Evolutionary conservation across 2,888 invertebrate species (phyloP), one percentile per base, ranked within the genome.

Genomic region (Scaptomyza tumidula): DNA sequence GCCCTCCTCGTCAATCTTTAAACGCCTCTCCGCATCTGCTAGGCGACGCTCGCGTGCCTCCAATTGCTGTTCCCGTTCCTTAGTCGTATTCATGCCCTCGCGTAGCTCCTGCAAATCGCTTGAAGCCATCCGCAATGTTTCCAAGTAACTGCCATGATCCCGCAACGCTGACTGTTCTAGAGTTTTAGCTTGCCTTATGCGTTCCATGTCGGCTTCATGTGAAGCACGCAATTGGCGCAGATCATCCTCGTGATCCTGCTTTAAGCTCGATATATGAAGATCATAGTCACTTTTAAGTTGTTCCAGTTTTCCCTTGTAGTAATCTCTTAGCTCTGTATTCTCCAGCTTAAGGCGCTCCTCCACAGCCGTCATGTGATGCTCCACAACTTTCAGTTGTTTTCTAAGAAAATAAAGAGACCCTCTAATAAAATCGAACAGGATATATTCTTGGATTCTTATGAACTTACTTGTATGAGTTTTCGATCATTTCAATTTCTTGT

Each of bases 401-500:
- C 92, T 50, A 67, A 31, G 16, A 55, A 35, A 44, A 35, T 43
- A 3, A 19, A 16, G 10, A 7, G 29, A 7, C 14, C 14, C 6
- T 29, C 3, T 6, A 13, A 33, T 11, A 13, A 33, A 6, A 33
- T 13, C 13, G 5, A n/a, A 27, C 16, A 13, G 24, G 6, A 3
- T 9, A 9, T 6, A 2, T 2, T 3, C 3, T 2, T 24, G 24
- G 13, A 2, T 35, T 7, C 14, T 3, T 7, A 16, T 9, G 11
- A 4, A 68, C 75, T 86, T 66, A 92, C 92, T 90, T 92, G 61
- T 92, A 91, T 1, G 92, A 91, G 11, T 68, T 82, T 43, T 92
- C 91, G n/a, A 92, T 87, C 70, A 92, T 78, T 46, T 90, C 89
- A n/a, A 92, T 89, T 71, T 92, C 92, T 44, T 90, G 90, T 50